A percentile compares a stretch with the other conserved stretches of the same genome.
Evolutionary conservation across 2,113 vertebrate genomes (phyloP).

Genomic region (Pomatorhinus ruficollis): DNA sequence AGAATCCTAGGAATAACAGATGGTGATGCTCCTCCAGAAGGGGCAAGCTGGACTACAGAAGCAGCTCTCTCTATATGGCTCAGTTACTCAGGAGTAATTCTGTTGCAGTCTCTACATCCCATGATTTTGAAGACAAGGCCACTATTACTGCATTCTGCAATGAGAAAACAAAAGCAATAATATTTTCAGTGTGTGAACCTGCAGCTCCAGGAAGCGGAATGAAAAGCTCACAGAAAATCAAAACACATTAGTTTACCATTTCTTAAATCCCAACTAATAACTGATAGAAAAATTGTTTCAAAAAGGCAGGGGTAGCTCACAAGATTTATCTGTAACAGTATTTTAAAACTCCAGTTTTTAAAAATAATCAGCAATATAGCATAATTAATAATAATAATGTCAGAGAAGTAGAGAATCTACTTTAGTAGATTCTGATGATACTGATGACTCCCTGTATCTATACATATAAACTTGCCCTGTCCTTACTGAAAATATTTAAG

Average conservation of each 20-base stretch:
- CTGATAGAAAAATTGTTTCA: neutral
- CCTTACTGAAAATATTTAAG: neutral
- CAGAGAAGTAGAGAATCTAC: neutral
- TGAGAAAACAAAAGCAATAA: slow-evolving; percentile 48
- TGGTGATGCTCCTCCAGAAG: slow-evolving; percentile 81
- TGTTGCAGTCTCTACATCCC: slow-evolving; percentile 98
- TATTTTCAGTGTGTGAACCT: neutral
- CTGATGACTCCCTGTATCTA: neutral
- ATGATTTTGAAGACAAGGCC: slow-evolving; percentile 98
- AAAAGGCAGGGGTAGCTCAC: neutral
- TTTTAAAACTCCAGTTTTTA: neutral
- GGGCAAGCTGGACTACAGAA: slow-evolving; percentile 76
- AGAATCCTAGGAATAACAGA: slow-evolving; percentile 88
- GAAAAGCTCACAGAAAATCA: neutral
- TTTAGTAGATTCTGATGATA: neutral
- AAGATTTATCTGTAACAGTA: neutral
- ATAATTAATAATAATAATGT: neutral
- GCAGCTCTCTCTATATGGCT: slow-evolving; percentile 75
- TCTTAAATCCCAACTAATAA: neutral
- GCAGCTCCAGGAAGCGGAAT: neutral
- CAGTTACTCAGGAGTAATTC: slow-evolving; percentile 98
- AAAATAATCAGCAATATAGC: neutral
- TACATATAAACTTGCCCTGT: neutral
- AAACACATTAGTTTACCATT: neutral
- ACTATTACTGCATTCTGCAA: slow-evolving; percentile 98